These are phyloP conservation scores for Nephrotoma flavescens DNA, from an alignment of 2,888 invertebrate species.

Conservation along the genomic window DNA sequence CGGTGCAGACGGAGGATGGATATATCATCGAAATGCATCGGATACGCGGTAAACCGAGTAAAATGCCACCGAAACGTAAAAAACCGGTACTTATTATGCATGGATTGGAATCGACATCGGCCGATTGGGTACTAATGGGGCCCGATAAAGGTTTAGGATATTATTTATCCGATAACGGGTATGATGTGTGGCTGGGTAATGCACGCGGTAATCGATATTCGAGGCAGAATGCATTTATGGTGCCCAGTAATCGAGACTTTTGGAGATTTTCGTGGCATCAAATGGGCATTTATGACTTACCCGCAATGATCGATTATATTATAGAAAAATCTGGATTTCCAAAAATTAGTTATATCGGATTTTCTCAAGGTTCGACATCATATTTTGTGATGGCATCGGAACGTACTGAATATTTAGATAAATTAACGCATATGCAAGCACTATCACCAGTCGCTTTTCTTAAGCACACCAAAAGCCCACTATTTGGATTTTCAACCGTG, in stretches of 20 bases:
- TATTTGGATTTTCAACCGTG: conserved; percentile 3
- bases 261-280: conserved; percentile 75
- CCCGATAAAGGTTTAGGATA: conserved; percentile 1
- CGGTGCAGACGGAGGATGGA: conserved; percentile 56
- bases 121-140: conserved; percentile 1
- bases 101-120: background rate
- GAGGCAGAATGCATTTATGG: conserved; percentile 24
- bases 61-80: background rate
- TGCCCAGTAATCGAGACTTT: conserved; percentile 32
- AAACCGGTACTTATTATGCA: conserved; percentile 1
- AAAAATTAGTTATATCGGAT: conserved; percentile 34
- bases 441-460: conserved; percentile 26
- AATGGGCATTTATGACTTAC: conserved; percentile 67
- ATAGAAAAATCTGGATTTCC: conserved; percentile 22
- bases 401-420: conserved; percentile 27
- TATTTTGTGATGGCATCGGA: conserved; percentile 32
- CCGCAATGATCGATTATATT: conserved; percentile 64
- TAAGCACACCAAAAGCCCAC: conserved; percentile 15
- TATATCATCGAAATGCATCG: conserved; percentile 64
- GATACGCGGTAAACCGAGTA: background rate
- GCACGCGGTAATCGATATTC: conserved; percentile 31
- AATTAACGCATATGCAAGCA: conserved; percentile 24
- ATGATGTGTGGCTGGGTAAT: conserved; percentile 31
- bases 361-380: conserved; percentile 40
- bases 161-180: conserved; percentile 15